Conservation (phyloP, 1,140 invertebrate genomes). For the Halictus rubicundus region DNA sequence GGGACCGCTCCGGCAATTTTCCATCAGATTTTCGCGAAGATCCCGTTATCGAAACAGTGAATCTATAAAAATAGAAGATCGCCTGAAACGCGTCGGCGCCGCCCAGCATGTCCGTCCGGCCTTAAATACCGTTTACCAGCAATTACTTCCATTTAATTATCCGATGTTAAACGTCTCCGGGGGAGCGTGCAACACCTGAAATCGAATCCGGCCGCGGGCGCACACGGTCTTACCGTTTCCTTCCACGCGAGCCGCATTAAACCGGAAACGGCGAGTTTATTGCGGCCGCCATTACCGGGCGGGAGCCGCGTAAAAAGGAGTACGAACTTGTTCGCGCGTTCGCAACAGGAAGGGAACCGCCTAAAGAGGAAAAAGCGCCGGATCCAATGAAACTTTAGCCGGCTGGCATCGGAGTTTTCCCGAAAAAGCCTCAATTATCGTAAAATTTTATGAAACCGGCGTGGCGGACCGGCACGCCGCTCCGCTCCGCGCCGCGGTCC, state of each 20-base stretch:
- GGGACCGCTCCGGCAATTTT: too few relatives aligned
- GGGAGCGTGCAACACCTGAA: slow-evolving; percentile 23
- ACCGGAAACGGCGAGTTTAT: slow-evolving; percentile 48
- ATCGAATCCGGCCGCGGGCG: background rate
- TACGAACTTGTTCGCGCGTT: slow-evolving; percentile 19
- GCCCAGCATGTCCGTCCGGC: background rate
- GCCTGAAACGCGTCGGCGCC: background rate
- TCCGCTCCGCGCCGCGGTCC: too few relatives aligned
- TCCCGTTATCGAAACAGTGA: too few relatives aligned
- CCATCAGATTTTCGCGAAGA: too few relatives aligned
- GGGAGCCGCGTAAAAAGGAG: slow-evolving; percentile 32
- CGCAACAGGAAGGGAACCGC: background rate
- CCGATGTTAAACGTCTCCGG: slow-evolving; percentile 5
- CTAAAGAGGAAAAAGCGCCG: background rate
- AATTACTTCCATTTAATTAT: slow-evolving; percentile 22
- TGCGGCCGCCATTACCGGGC: slow-evolving; percentile 27
- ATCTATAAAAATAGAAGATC: background rate
- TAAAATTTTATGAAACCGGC: slow-evolving; percentile 60
- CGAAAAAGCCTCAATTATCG: slow-evolving; percentile 58
- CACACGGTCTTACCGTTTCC: background rate
- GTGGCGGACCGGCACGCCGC: background rate
- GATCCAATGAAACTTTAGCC: slow-evolving; percentile 32
- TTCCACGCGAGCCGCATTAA: slow-evolving; percentile 4
- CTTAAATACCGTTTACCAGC: background rate
- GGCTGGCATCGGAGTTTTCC: slow-evolving; percentile 27